These are phyloP conservation scores for Acanthosoma haemorrhoidale DNA, from an alignment of 2,888 invertebrate genomes.

Conservation along the genomic window DNA sequence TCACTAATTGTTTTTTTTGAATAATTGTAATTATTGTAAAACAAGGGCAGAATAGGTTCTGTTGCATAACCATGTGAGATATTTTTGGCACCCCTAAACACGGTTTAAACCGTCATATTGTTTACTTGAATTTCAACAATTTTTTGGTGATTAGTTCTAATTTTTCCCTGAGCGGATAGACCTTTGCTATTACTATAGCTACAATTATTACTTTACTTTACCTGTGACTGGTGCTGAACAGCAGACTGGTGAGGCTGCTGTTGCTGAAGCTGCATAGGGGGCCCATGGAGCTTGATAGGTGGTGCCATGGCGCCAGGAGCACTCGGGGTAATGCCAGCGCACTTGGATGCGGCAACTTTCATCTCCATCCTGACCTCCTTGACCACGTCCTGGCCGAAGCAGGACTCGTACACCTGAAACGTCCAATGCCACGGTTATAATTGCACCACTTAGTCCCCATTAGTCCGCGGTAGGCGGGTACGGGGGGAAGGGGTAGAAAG, in stretches of 20 bases:
- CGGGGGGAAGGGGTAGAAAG: neutral
- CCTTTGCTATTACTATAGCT: too few relatives aligned
- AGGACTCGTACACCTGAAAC: constrained; percentile 62
- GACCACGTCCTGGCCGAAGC: constrained; percentile 62
- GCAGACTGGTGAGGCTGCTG: neutral
- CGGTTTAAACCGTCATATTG: too few relatives aligned
- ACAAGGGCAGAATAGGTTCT: too few relatives aligned
- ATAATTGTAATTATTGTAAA: too few relatives aligned
- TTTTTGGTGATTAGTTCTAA: too few relatives aligned
- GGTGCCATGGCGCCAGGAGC: constrained; percentile 26
- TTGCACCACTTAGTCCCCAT: neutral
- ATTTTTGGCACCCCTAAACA: too few relatives aligned
- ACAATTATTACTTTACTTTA: too few relatives aligned
- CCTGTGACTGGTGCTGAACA: neutral
- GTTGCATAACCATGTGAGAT: too few relatives aligned
- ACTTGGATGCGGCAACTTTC: constrained; percentile 61
- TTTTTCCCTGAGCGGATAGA: too few relatives aligned
- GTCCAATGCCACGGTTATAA: neutral
- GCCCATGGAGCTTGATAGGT: neutral
- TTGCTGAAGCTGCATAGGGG: too few relatives aligned
- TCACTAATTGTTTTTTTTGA: too few relatives aligned
- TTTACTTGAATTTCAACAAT: too few relatives aligned
- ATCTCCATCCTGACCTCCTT: constrained; percentile 63
- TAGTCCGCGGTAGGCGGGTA: neutral
- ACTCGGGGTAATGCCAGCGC: constrained; percentile 45